Evolutionary conservation across 2,113 vertebrate genomes (phyloP).

Genomic region (Shinisaurus crocodilurus): DNA sequence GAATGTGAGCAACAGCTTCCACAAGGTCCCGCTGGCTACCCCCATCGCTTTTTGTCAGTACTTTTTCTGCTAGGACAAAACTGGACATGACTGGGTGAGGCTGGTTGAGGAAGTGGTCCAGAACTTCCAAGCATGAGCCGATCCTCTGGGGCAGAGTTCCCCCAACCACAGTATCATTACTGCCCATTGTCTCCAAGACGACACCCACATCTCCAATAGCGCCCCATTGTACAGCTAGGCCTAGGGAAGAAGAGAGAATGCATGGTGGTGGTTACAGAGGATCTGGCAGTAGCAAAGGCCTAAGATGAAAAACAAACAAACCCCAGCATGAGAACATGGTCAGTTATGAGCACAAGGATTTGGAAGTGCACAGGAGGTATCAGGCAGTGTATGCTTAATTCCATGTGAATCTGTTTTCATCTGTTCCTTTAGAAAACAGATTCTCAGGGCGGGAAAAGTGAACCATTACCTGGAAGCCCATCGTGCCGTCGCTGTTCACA

Average conservation of each 20-base stretch:
- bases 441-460: accelerated
- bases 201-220: constrained; percentile 95
- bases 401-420: background rate
- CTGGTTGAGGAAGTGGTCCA: constrained; percentile 90
- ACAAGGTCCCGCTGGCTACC: constrained; percentile 81
- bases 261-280: constrained; percentile 14
- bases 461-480: constrained; percentile 81
- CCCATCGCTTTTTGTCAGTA: constrained; percentile 63
- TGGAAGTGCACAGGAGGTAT: background rate
- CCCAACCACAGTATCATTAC: constrained; percentile 83
- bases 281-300: background rate
- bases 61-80: constrained; percentile 92
- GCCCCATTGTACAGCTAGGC: constrained; percentile 94
- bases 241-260: constrained; percentile 57
- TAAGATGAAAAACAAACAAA: background rate
- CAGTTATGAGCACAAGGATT: background rate
- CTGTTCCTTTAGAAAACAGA: background rate
- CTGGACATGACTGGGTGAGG: constrained; percentile 88
- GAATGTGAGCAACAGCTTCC: constrained; percentile 89
- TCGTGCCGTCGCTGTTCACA: constrained; percentile 88
- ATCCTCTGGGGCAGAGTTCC: constrained; percentile 93
- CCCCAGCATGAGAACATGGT: background rate
- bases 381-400: background rate
- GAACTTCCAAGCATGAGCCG: constrained; percentile 90
- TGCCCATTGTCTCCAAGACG: constrained; percentile 86